Percentiles rank a stretch among this genome's conserved stretches.
phyloP scores from a whole-genome alignment of 2,797 vertebrate genomes.

The Sylvia borin region DNA sequence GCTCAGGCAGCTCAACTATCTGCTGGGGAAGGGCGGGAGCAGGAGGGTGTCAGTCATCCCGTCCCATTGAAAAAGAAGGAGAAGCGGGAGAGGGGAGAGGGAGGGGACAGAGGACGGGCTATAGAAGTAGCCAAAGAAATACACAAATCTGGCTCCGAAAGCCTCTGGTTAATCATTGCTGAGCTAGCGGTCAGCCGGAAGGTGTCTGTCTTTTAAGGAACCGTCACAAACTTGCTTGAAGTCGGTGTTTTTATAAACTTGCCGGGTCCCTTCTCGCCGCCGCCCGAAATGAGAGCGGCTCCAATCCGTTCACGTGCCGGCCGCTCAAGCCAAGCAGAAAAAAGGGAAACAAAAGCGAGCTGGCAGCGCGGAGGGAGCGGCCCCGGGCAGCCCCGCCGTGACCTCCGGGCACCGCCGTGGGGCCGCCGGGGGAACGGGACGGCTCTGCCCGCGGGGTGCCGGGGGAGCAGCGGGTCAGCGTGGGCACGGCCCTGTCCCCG shows the following conservation, averaged over 20 bases:
- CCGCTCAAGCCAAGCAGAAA: constrained; percentile 45
- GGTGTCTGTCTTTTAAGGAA: neutral
- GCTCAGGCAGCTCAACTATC: neutral
- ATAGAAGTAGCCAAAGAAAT: neutral
- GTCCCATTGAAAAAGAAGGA: neutral
- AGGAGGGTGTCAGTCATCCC: neutral
- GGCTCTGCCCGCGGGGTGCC: neutral
- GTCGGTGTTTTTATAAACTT: neutral
- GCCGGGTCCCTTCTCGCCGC: neutral
- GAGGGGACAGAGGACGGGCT: neutral
- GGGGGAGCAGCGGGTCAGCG: neutral
- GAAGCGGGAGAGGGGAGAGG: neutral
- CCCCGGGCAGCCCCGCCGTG: neutral
- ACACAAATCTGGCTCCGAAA: neutral
- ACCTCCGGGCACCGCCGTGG: neutral
- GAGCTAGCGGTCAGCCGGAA: neutral
- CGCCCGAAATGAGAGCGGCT: neutral
- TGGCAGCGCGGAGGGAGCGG: neutral
- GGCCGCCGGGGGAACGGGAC: neutral
- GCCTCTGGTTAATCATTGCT: neutral
- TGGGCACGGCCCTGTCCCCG: neutral
- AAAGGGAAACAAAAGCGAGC: constrained; percentile 38
- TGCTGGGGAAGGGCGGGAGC: neutral
- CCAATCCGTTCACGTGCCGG: neutral
- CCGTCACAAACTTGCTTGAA: neutral